phyloP scores from a whole-genome alignment of 2,113 vertebrate species.

The Aix galericulata region DNA sequence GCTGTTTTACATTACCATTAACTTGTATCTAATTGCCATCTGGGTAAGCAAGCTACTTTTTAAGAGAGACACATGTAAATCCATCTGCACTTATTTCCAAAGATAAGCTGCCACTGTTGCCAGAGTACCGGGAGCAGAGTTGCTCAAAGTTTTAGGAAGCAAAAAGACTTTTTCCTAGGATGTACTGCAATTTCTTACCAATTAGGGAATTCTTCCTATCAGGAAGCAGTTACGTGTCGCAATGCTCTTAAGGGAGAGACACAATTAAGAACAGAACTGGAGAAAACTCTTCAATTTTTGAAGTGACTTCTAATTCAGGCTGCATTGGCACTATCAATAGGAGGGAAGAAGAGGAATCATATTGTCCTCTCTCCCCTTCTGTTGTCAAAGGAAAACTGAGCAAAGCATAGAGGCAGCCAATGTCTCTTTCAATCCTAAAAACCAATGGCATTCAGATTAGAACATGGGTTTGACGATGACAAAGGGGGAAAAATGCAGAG shows the following conservation, averaged over 20 bases:
- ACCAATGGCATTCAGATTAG: conserved; percentile 7
- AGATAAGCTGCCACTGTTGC: neutral
- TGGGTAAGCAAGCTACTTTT: conserved; percentile 26
- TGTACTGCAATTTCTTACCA: neutral
- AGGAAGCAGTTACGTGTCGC: neutral
- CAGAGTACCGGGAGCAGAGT: neutral
- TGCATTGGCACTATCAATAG: neutral
- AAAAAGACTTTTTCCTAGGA: neutral
- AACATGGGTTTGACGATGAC: neutral
- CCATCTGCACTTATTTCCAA: neutral
- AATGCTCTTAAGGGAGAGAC: neutral
- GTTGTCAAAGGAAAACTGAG: conserved; percentile 8
- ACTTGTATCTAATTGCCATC: neutral
- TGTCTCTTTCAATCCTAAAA: conserved; percentile 9
- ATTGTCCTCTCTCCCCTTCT: neutral
- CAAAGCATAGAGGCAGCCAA: neutral
- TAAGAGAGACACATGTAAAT: neutral
- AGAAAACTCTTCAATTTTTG: neutral
- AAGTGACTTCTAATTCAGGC: neutral
- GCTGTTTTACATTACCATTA: conserved; percentile 1
- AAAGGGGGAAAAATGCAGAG: neutral
- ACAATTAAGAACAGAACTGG: neutral
- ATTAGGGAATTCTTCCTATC: neutral
- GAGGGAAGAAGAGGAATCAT: neutral
- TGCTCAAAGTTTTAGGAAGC: neutral